phyloP scores from a whole-genome alignment of 2,888 invertebrate genomes.

The Malacosoma neustria region DNA sequence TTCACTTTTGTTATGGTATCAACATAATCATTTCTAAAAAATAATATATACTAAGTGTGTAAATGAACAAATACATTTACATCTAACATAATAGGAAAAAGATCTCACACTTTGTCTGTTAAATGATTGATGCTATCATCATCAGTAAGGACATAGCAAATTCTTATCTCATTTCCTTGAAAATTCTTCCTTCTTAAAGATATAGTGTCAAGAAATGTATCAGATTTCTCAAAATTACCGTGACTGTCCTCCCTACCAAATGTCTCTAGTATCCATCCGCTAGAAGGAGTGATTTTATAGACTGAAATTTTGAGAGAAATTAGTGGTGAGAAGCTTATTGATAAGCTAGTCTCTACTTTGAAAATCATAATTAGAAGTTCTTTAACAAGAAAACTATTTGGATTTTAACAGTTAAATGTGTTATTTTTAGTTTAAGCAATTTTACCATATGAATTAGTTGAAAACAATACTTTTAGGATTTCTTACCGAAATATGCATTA shows the following conservation, averaged over 20 bases:
- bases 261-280: slow-evolving; percentile 34
- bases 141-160: slow-evolving; percentile 76
- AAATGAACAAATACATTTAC: background rate
- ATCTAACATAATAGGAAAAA: background rate
- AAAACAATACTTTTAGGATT: no score
- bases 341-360: no score
- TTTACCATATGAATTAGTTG: no score
- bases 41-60: no score
- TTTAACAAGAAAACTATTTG: no score
- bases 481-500: slow-evolving; percentile 38
- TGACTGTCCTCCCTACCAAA: slow-evolving; percentile 41
- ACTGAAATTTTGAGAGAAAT: slow-evolving; percentile 29
- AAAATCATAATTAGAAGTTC: no score
- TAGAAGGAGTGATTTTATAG: slow-evolving; percentile 37
- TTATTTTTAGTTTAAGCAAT: no score
- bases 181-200: slow-evolving; percentile 62
- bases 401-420: no score
- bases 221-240: slow-evolving; percentile 24
- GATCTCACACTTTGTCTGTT: slow-evolving; percentile 71
- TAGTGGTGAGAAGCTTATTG: background rate
- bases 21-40: slow-evolving; percentile 56
- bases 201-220: slow-evolving; percentile 22
- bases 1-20: slow-evolving; percentile 80
- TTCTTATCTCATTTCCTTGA: slow-evolving; percentile 52
- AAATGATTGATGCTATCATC: slow-evolving; percentile 76